Conservation (phyloP, 2,113 vertebrate species). For the Hirundichthys speculiger region DNA sequence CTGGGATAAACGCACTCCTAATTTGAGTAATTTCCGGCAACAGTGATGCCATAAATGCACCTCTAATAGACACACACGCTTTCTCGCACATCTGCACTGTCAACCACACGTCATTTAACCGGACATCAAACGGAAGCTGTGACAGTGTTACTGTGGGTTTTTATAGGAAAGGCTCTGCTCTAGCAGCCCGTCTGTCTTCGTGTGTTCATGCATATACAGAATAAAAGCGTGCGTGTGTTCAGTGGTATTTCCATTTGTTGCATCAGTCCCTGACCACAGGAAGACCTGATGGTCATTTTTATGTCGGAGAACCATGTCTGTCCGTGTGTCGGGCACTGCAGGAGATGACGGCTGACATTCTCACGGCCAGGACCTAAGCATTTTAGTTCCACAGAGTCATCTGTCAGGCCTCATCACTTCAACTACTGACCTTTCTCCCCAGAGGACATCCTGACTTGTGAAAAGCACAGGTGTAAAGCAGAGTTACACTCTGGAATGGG, state of each 20-base stretch:
- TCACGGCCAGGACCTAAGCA: neutral
- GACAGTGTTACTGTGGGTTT: slow-evolving; percentile 1
- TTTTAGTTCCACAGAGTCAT: slow-evolving; percentile 5
- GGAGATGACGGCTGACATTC: slow-evolving; percentile 1
- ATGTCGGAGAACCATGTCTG: slow-evolving; percentile 12
- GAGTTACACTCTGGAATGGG: neutral
- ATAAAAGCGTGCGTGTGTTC: slow-evolving; percentile 22
- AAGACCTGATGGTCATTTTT: slow-evolving; percentile 48
- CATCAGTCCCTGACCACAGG: slow-evolving; percentile 52
- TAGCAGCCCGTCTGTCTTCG: neutral
- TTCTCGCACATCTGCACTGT: neutral
- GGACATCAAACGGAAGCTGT: slow-evolving; percentile 8
- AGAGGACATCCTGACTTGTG: neutral
- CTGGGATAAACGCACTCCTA: no score
- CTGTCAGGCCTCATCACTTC: slow-evolving; percentile 17
- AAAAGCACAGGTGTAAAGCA: neutral
- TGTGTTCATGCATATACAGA: slow-evolving; percentile 18
- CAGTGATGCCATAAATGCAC: neutral
- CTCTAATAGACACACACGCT: neutral
- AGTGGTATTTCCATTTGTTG: slow-evolving; percentile 58
- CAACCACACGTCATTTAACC: slow-evolving; percentile 7
- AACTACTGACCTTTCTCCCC: neutral
- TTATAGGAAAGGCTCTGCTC: neutral
- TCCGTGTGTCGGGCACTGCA: slow-evolving; percentile 32
- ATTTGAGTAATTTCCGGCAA: neutral